These are phyloP conservation scores for Cordylochernes scorpioides DNA, from an alignment of 2,888 invertebrate species.

Conservation along the genomic window DNA sequence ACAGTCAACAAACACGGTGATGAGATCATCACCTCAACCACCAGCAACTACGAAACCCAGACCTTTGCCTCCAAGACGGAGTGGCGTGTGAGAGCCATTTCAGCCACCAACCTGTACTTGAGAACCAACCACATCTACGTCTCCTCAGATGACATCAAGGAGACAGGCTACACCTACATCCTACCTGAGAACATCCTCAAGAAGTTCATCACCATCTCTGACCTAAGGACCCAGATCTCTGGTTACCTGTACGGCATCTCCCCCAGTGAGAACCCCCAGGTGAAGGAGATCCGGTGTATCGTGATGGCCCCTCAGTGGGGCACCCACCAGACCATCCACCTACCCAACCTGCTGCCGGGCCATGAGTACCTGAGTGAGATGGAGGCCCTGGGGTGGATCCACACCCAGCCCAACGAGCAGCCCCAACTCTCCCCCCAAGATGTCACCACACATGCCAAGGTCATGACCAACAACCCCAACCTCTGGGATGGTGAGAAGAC, in stretches of 20 bases:
- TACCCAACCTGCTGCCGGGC: constrained; percentile 64
- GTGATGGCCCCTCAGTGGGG: constrained; percentile 98
- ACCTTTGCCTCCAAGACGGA: constrained; percentile 96
- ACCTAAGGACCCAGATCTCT: constrained; percentile 83
- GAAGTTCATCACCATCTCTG: constrained; percentile 96
- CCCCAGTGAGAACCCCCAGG: constrained; percentile 89
- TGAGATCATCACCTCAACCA: constrained; percentile 95
- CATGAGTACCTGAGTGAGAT: constrained; percentile 89
- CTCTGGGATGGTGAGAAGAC: constrained; percentile 99
- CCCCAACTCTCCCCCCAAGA: constrained; percentile 94
- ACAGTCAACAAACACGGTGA: constrained; percentile 99
- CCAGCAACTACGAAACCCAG: constrained; percentile 92
- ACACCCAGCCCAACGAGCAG: constrained; percentile 95
- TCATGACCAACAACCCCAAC: constrained; percentile 78
- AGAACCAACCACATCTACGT: constrained; percentile 98
- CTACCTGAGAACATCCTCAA: constrained; percentile 76
- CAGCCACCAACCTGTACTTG: constrained; percentile 82
- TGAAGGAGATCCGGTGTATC: constrained; percentile 91
- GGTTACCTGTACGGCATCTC: constrained; percentile 89
- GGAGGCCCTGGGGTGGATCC: constrained; percentile 97
- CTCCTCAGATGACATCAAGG: constrained; percentile 95
- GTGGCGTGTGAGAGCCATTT: constrained; percentile 93
- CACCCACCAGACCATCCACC: constrained; percentile 90
- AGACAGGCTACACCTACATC: constrained; percentile 77
- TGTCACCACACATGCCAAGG: constrained; percentile 79